phyloP scores from a whole-genome alignment of 2,797 vertebrate species.

The Pyrrhura leucotis region DNA sequence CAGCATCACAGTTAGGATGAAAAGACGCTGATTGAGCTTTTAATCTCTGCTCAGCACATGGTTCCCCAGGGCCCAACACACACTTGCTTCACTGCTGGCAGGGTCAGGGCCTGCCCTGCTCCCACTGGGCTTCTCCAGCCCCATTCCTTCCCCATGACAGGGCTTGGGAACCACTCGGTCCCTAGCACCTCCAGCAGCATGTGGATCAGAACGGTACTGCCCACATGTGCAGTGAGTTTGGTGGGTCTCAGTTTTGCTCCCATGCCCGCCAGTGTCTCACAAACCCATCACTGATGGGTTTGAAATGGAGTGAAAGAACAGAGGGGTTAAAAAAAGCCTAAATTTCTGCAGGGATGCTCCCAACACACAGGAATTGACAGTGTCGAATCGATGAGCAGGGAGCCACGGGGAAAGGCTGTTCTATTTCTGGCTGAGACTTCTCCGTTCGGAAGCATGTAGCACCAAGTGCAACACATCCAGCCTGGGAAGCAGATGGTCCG shows the following conservation, averaged over 20 bases:
- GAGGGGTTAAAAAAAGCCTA: not conserved
- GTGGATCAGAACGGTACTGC: accelerated
- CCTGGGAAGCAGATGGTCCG: conserved; percentile 30
- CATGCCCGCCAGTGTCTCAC: accelerated
- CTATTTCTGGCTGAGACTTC: conserved; percentile 13
- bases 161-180: accelerated
- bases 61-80: not conserved
- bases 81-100: not conserved
- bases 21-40: not conserved
- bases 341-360: not conserved
- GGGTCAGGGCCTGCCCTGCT: not conserved
- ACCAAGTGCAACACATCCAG: not conserved
- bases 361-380: accelerated
- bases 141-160: accelerated
- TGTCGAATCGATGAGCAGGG: accelerated
- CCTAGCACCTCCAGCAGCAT: accelerated
- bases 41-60: not conserved
- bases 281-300: accelerated
- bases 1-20: not conserved
- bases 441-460: not conserved
- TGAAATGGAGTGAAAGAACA: not conserved
- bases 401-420: not conserved
- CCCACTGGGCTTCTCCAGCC: not conserved
- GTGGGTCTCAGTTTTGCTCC: not conserved
- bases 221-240: accelerated